Evolutionary conservation across 2,888 invertebrate species (phyloP).

Genomic region (Drosophila siamana): DNA sequence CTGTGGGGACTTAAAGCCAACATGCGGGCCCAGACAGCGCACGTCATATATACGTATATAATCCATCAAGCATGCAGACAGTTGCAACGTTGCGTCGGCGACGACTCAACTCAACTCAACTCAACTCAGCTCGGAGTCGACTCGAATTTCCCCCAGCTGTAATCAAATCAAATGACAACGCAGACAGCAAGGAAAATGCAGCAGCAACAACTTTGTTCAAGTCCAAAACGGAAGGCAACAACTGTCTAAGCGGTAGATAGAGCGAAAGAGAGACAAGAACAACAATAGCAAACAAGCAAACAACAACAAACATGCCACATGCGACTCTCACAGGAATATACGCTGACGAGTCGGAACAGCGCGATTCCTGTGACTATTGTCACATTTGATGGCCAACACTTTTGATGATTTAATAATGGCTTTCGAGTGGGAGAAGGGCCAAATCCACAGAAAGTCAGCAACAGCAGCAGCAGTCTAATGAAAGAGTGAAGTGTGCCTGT

Average conservation of each 20-base stretch:
- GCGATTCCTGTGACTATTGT: conserved; percentile 58
- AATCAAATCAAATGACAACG: conserved; percentile 76
- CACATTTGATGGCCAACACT: conserved; percentile 76
- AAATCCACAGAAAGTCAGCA: not conserved
- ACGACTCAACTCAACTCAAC: conserved; percentile 32
- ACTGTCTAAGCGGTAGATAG: conserved; percentile 28
- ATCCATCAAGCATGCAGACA: conserved; percentile 73
- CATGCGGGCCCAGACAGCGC: conserved; percentile 60
- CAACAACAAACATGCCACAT: conserved; percentile 27
- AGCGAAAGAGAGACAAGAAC: conserved; percentile 6
- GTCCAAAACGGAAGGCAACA: conserved; percentile 51
- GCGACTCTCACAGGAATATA: conserved; percentile 34
- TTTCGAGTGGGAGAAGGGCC: not conserved
- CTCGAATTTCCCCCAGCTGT: conserved; percentile 63
- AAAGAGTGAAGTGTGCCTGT: conserved; percentile 21
- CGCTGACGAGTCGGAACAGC: conserved; percentile 6
- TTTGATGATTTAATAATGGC: conserved; percentile 72
- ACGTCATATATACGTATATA: conserved; percentile 56
- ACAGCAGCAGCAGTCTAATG: conserved; percentile 32
- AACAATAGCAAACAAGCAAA: conserved; percentile 10
- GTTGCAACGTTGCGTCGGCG: conserved; percentile 40
- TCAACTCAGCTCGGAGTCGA: conserved; percentile 20
- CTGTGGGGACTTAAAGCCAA: conserved; percentile 48
- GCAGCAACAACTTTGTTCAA: conserved; percentile 42
- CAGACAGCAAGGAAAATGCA: conserved; percentile 56